Evolutionary conservation across 2,797 vertebrate species (phyloP).

Genomic region (Smutsia gigantea): DNA sequence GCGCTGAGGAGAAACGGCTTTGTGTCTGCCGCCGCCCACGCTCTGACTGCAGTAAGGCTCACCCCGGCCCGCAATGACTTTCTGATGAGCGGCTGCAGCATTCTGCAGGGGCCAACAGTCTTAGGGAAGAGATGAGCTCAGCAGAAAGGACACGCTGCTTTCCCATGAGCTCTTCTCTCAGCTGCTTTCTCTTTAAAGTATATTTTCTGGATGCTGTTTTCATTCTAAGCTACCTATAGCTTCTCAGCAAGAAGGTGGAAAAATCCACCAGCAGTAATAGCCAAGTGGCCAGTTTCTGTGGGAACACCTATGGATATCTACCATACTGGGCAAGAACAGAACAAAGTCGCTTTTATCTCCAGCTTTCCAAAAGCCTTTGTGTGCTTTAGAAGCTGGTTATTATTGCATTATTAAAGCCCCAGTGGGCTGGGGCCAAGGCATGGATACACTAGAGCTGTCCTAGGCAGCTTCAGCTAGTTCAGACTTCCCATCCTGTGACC

Average conservation of each 20-base stretch:
- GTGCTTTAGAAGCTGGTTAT: conserved; percentile 75
- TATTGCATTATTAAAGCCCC: conserved; percentile 81
- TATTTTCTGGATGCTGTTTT: neutral
- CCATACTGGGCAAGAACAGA: conserved; percentile 56
- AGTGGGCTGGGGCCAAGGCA: conserved; percentile 78
- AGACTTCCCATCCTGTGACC: conserved; percentile 79
- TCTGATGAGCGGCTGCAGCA: neutral
- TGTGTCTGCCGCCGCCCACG: neutral
- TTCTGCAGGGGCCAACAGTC: neutral
- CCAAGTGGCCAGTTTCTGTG: conserved; percentile 71
- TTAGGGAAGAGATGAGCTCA: neutral
- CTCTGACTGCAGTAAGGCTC: neutral
- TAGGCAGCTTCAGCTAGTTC: conserved; percentile 81
- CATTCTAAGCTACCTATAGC: neutral
- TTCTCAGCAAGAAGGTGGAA: neutral
- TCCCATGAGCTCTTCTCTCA: neutral
- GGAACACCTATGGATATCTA: conserved; percentile 70
- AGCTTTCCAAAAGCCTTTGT: conserved; percentile 81
- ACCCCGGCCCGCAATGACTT: neutral
- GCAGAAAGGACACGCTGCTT: neutral
- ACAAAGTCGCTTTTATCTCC: conserved; percentile 76
- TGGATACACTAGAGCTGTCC: conserved; percentile 74
- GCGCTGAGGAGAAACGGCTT: neutral
- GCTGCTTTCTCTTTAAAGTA: neutral
- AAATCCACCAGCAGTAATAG: conserved; percentile 23